Percentiles rank a stretch among this genome's conserved stretches.
Evolutionary conservation across 2,888 invertebrate species (phyloP).

Genomic region (Habroteleia sp.): DNA sequence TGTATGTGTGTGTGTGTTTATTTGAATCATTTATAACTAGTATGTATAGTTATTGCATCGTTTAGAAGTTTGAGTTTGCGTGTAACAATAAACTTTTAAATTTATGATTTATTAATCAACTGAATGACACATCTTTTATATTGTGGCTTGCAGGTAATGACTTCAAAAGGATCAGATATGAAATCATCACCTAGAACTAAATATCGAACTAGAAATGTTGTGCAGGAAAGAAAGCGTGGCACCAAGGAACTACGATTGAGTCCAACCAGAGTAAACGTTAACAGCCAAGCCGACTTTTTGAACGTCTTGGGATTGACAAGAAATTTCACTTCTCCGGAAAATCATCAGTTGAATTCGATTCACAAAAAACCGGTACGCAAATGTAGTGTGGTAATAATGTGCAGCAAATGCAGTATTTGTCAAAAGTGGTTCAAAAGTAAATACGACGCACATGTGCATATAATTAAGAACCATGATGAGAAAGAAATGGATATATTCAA

Average conservation of each 20-base stretch:
- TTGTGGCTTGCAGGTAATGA: too few relatives aligned
- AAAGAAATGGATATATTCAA: too few relatives aligned
- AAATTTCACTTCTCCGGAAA: background rate
- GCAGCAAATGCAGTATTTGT: constrained; percentile 22
- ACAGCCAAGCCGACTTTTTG: constrained; percentile 10
- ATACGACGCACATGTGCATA: background rate
- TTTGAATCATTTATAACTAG: too few relatives aligned
- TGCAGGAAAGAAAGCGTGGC: constrained; percentile 1
- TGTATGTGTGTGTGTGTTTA: too few relatives aligned
- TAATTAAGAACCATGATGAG: background rate
- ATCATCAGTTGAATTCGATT: background rate
- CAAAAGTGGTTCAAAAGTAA: constrained; percentile 14
- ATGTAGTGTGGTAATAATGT: constrained; percentile 12
- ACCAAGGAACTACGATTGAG: background rate
- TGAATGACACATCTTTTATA: too few relatives aligned
- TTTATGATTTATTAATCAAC: too few relatives aligned
- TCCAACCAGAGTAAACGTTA: constrained; percentile 4
- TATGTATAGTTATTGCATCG: too few relatives aligned
- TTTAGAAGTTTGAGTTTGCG: too few relatives aligned
- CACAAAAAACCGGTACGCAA: background rate
- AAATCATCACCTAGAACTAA: background rate
- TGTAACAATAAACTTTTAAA: too few relatives aligned
- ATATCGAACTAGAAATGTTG: constrained; percentile 20
- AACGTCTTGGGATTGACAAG: constrained; percentile 3
- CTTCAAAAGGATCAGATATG: too few relatives aligned